Conservation (phyloP, 2,113 vertebrate genomes). For the Todiramphus saurophagus region DNA sequence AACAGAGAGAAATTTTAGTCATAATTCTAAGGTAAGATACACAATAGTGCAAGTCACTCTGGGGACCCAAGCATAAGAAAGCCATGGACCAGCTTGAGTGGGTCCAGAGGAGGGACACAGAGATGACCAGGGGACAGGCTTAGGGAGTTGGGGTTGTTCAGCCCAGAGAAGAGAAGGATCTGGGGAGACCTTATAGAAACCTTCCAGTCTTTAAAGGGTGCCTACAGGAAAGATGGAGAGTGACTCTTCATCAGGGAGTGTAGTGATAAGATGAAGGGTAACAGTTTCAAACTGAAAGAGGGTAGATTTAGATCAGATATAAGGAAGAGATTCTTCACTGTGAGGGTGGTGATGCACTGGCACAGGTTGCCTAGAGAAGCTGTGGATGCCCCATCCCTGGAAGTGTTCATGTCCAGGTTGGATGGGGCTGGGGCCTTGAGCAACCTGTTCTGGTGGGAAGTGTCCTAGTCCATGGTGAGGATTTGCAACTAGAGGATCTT, state of each 20-base stretch:
- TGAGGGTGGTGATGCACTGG: neutral
- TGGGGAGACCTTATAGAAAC: rapidly evolving
- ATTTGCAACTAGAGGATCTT: neutral
- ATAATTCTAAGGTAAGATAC: neutral
- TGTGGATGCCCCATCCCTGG: neutral
- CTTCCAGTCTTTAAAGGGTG: neutral
- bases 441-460: neutral
- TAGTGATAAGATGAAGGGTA: too few relatives aligned
- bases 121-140: neutral
- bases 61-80: neutral
- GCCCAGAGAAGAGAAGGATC: neutral
- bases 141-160: neutral
- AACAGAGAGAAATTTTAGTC: neutral
- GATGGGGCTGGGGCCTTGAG: neutral
- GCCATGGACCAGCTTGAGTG: rapidly evolving
- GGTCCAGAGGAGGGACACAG: neutral
- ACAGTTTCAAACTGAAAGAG: too few relatives aligned
- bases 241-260: too few relatives aligned
- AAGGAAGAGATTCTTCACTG: too few relatives aligned
- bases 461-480: neutral
- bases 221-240: too few relatives aligned
- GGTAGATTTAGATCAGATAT: too few relatives aligned
- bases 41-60: neutral
- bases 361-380: neutral
- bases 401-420: neutral